phyloP scores from a whole-genome alignment of 2,888 invertebrate genomes.

The Apoderus coryli region DNA sequence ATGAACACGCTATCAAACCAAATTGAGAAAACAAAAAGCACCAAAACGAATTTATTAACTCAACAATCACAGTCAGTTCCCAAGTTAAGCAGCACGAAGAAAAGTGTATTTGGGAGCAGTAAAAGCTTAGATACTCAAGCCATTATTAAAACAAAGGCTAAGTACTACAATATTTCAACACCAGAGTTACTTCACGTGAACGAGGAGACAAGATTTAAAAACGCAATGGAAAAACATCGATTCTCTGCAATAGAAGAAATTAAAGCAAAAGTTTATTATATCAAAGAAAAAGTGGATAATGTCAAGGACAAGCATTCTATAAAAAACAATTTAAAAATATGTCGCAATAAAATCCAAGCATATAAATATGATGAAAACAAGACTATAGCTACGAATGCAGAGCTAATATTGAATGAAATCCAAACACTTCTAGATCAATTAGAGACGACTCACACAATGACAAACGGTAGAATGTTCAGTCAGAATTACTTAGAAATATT shows the following conservation, averaged over 20 bases:
- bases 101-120: conserved; percentile 11
- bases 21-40: no score
- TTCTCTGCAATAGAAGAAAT: conserved; percentile 19
- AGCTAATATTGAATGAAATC: conserved; percentile 16
- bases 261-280: conserved; percentile 18
- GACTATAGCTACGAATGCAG: conserved; percentile 16
- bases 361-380: conserved; percentile 14
- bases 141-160: conserved; percentile 15
- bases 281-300: conserved; percentile 17
- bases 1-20: no score
- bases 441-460: background rate
- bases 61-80: conserved; percentile 14
- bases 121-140: conserved; percentile 11
- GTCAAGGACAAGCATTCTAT: conserved; percentile 14
- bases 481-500: conserved; percentile 11
- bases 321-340: conserved; percentile 16
- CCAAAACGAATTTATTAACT: no score
- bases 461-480: conserved; percentile 6
- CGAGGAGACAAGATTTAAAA: conserved; percentile 5
- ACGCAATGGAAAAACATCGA: conserved; percentile 8
- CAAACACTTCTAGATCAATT: conserved; percentile 7
- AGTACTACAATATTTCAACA: conserved; percentile 14
- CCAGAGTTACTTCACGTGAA: conserved; percentile 13
- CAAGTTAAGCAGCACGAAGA: conserved; percentile 8
- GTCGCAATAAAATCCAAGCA: conserved; percentile 12